These are phyloP conservation scores for Cotesia chilonis DNA, from an alignment of 1,140 invertebrate species.

Conservation along the genomic window DNA sequence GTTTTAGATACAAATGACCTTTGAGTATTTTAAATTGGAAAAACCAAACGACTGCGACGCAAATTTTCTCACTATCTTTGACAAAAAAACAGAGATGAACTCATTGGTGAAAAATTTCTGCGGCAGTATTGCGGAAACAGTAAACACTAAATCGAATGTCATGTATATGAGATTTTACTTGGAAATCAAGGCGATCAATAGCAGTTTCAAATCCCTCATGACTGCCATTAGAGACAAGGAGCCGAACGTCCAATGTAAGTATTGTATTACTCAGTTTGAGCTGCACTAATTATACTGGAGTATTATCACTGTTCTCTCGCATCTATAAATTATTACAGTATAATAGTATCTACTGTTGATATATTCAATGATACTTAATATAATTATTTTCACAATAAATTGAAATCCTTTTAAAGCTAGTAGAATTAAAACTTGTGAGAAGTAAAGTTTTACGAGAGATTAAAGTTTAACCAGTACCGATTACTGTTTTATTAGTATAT, in stretches of 20 bases:
- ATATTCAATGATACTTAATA: too few relatives aligned
- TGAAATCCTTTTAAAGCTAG: too few relatives aligned
- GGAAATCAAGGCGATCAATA: constrained; percentile 71
- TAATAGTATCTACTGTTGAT: too few relatives aligned
- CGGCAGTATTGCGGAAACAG: constrained; percentile 79
- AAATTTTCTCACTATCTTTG: constrained; percentile 83
- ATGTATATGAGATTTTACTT: constrained; percentile 78
- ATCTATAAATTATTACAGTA: too few relatives aligned
- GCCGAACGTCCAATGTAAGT: constrained; percentile 38
- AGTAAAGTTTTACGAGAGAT: too few relatives aligned
- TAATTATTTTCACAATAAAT: too few relatives aligned
- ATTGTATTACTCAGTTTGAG: background rate
- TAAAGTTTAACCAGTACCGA: too few relatives aligned
- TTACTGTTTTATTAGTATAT: too few relatives aligned
- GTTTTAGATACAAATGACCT: constrained; percentile 77
- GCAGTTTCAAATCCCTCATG: constrained; percentile 76
- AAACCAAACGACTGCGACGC: constrained; percentile 85
- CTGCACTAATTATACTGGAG: too few relatives aligned
- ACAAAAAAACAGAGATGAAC: constrained; percentile 72
- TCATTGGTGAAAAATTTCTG: constrained; percentile 77
- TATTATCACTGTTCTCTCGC: too few relatives aligned
- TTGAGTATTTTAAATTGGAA: constrained; percentile 73
- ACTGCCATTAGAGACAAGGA: constrained; percentile 76
- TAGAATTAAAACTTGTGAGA: too few relatives aligned
- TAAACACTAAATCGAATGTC: constrained; percentile 70